phyloP scores from a whole-genome alignment of 2,888 invertebrate genomes.

The Eudemis profundana region DNA sequence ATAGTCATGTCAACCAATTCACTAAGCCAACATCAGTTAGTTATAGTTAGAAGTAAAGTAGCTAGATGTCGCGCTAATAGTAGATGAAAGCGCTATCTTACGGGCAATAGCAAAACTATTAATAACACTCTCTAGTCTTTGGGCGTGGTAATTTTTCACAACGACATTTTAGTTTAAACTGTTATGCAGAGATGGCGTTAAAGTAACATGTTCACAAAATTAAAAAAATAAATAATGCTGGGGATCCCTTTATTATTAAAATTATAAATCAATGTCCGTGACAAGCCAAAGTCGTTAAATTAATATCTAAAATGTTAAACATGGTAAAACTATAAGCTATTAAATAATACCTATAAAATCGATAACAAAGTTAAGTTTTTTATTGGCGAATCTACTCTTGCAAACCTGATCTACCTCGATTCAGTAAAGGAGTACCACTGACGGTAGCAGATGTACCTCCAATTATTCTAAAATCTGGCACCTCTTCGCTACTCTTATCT shows the following conservation, averaged over 20 bases:
- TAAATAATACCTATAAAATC: no score
- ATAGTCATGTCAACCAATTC: background rate
- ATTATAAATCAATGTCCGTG: background rate
- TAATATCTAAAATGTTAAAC: background rate
- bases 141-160: background rate
- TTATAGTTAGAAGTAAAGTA: background rate
- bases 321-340: background rate
- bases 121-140: background rate
- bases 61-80: slow-evolving; percentile 26
- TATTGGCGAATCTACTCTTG: no score
- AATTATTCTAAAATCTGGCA: slow-evolving; percentile 65
- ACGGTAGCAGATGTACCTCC: slow-evolving; percentile 72
- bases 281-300: slow-evolving; percentile 21
- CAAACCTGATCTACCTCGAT: slow-evolving; percentile 64
- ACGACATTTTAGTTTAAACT: background rate
- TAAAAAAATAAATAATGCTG: background rate
- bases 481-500: slow-evolving; percentile 42
- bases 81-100: slow-evolving; percentile 12
- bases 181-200: slow-evolving; percentile 2
- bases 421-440: slow-evolving; percentile 69
- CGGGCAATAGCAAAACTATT: slow-evolving; percentile 18
- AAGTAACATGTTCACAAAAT: background rate
- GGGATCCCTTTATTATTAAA: slow-evolving; percentile 20
- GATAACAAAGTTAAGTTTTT: no score
- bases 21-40: background rate